Base-by-base conservation (phyloP, 1,140 invertebrate genomes). In the Drosophila neocordata region DNA sequence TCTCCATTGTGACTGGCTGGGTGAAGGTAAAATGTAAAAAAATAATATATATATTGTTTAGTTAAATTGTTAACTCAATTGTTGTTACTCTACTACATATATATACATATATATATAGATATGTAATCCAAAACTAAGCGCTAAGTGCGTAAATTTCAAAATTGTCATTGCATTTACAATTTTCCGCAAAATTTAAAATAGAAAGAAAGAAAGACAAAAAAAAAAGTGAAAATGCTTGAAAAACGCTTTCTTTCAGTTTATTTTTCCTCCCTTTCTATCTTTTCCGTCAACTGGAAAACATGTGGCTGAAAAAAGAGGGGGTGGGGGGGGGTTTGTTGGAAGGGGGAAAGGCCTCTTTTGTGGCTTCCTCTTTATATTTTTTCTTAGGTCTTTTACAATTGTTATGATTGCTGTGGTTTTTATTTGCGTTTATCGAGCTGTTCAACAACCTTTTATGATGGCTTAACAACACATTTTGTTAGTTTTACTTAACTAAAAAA, bases 161-260 rank as follows among this genome's bases (percentile, higher is more conserved):
- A 48, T 48, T 56, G 53, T 31, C 53, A 56, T 34, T 56, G 27
- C 53, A 35, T 65, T 73, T 41, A 58, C 52, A 52, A 62, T 85
- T 69, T 87, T 64, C 67, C 68, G 65, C 83, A 83, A 88, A 31
- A 88, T 48, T 48, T 48, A 20, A 44, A 44, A 44, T 7, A 44
- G 2, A n/a, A n/a, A n/a, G n/a, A n/a, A n/a, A n/a, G n/a, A n/a
- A n/a, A n/a, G n/a, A n/a, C n/a, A n/a, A n/a, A n/a, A 15, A 48
- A 48, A 48, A 48, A 48, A 87, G 83, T 83, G 83, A 88, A 84
- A 87, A 77, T 75, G 71, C 74, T 59, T 69, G 44, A 44, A 24
- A 65, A 58, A 61, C 65, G 65, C 52, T 85, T 85, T 85, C 84
- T 87, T 81, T 79, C 68, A 65, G 52, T 18, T 53, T 69, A 53